Conservation (phyloP, 35 echinoderm and acorn worm species). For the Diadema setosum region DNA sequence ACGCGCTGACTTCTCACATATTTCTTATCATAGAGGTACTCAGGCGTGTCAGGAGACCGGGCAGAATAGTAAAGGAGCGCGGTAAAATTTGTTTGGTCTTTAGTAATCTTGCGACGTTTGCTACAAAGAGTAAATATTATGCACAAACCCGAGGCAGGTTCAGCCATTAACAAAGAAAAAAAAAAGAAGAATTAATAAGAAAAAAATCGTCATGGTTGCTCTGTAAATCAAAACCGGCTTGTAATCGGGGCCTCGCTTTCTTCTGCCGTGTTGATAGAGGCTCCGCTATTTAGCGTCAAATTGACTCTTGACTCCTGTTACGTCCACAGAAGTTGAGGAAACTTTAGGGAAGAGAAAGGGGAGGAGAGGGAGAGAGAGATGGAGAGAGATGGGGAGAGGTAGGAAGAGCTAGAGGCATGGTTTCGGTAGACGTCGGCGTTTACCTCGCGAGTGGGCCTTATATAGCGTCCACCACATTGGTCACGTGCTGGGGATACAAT, state of each 20-base stretch:
- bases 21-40: too few relatives aligned
- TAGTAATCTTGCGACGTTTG: too few relatives aligned
- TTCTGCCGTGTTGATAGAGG: not conserved
- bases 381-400: too few relatives aligned
- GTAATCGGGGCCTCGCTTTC: not conserved
- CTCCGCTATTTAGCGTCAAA: slow-evolving; percentile 17
- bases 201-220: not conserved
- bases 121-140: not conserved
- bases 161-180: not conserved
- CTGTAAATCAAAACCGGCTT: not conserved
- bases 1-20: too few relatives aligned
- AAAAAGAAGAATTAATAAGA: not conserved
- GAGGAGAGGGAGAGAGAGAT: not conserved
- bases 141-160: not conserved
- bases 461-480: too few relatives aligned
- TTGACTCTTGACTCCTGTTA: not conserved
- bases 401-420: too few relatives aligned
- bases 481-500: too few relatives aligned
- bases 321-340: not conserved
- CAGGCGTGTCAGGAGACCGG: too few relatives aligned
- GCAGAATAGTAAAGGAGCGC: too few relatives aligned
- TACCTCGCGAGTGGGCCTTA: too few relatives aligned
- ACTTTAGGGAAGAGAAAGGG: not conserved
- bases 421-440: too few relatives aligned
- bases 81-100: too few relatives aligned